Base-by-base conservation (phyloP, 2,888 invertebrate species). In the Oxyteleia sp. region DNA sequence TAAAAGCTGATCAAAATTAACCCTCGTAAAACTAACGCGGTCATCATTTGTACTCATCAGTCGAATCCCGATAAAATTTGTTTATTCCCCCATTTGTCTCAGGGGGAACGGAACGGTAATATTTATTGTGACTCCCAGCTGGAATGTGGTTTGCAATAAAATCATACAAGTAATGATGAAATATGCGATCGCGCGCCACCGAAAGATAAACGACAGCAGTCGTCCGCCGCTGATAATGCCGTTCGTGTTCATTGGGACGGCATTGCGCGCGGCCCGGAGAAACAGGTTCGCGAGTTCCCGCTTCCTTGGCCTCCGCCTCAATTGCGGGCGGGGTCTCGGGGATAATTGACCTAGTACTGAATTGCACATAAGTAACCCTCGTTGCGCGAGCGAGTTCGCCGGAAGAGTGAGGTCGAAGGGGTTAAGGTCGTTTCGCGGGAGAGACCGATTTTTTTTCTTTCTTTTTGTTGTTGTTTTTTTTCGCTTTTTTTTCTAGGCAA, bases 391-490 rank as follows among this genome's bases (percentile, higher is more conserved):
- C 18, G 8, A 41, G 20, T 16, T 11, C 38, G 29, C 13, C 47
- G 47, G 47, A 43, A 41, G 35, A 51, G 41, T 10, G 29, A 55
- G 49, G 68, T 66, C 68, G 68, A 41, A 18, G 61, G 68, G 81
- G 81, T 81, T 81, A 74, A 74, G 81, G 81, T 69, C 81, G 55
- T 55, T 68, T 63, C 10, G 35, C 38, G 59, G n/a, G 11, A 45
- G 8, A 47, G 47, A 35, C 38, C 43, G 10, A n/a, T 49, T 59
- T 64, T 57, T 20, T 38, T 41, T 2, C 8, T 13, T 38, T 38
- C 4, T 38, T 38, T 11, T 38, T 4, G 3, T 38, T 38, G 10
- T 38, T 38, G 3, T 11, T 38, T 13, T 13, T 38, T 38, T n/a
- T n/a, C n/a, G n/a, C n/a, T n/a, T 38, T 10, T 13, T 38, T 38